phyloP scores from a whole-genome alignment of 2,888 invertebrate genomes.

The Hirtodrosophila confusa region DNA sequence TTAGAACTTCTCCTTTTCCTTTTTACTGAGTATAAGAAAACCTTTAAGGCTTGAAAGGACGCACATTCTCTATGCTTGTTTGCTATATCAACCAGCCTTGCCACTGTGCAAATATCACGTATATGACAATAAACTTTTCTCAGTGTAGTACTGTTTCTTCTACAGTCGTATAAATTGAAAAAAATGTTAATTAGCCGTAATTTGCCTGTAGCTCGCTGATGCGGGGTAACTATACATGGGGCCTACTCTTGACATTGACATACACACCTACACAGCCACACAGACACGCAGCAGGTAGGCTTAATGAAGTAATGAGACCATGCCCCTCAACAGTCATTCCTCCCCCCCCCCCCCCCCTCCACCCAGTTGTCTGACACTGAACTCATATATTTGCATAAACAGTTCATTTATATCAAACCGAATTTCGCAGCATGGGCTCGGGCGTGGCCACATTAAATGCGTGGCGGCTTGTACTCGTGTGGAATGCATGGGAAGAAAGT shows the following conservation, averaged over 20 bases:
- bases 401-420: constrained; percentile 73
- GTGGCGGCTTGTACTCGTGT: background rate
- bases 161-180: constrained; percentile 68
- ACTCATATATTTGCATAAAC: constrained; percentile 79
- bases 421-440: constrained; percentile 26
- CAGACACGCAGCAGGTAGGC: constrained; percentile 57
- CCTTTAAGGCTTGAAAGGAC: too few relatives aligned
- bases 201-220: constrained; percentile 46
- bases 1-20: too few relatives aligned
- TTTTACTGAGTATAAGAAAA: too few relatives aligned
- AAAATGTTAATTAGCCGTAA: constrained; percentile 75
- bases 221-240: constrained; percentile 1
- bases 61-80: too few relatives aligned
- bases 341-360: constrained; percentile 13
- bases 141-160: constrained; percentile 30
- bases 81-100: too few relatives aligned
- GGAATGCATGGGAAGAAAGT: constrained; percentile 48
- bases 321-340: constrained; percentile 16
- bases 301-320: constrained; percentile 71
- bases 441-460: constrained; percentile 43
- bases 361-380: constrained; percentile 36
- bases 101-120: too few relatives aligned
- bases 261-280: constrained; percentile 30
- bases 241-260: constrained; percentile 66
- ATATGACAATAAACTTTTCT: too few relatives aligned